These are phyloP conservation scores for Rhinella marina DNA, from an alignment of 2,797 vertebrate genomes.

Conservation along the genomic window DNA sequence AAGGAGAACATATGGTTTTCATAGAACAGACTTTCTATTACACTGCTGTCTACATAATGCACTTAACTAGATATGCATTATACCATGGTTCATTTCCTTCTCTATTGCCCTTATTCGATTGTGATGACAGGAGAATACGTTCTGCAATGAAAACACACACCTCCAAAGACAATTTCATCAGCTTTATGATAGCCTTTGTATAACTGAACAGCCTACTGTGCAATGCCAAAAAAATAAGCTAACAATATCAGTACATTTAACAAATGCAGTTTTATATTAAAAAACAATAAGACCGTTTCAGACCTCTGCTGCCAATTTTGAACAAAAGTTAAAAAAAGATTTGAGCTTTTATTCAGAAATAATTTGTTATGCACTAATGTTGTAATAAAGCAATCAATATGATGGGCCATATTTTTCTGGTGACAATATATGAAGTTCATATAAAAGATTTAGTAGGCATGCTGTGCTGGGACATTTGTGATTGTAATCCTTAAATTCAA, in stretches of 20 bases:
- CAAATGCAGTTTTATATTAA: too few species aligned
- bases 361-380: not conserved
- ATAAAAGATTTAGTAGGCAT: slow-evolving; percentile 7
- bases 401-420: not conserved
- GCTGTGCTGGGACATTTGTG: not conserved
- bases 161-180: slow-evolving; percentile 4
- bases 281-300: not conserved
- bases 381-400: not conserved
- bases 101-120: slow-evolving; percentile 11
- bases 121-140: not conserved
- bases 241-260: too few species aligned
- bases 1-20: not conserved
- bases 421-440: slow-evolving; percentile 7
- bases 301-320: not conserved
- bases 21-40: not conserved
- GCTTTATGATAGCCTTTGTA: not conserved
- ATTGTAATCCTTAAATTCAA: slow-evolving; percentile 1
- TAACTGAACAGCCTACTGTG: not conserved
- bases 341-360: not conserved
- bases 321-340: not conserved
- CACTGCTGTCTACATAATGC: slow-evolving; percentile 24
- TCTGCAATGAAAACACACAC: not conserved
- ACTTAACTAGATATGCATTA: slow-evolving; percentile 14
- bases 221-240: not conserved
- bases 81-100: slow-evolving; percentile 17